Evolutionary conservation across 53 echinoderm and acorn worm species (phyloP).

Genomic region (Astropecten irregularis): DNA sequence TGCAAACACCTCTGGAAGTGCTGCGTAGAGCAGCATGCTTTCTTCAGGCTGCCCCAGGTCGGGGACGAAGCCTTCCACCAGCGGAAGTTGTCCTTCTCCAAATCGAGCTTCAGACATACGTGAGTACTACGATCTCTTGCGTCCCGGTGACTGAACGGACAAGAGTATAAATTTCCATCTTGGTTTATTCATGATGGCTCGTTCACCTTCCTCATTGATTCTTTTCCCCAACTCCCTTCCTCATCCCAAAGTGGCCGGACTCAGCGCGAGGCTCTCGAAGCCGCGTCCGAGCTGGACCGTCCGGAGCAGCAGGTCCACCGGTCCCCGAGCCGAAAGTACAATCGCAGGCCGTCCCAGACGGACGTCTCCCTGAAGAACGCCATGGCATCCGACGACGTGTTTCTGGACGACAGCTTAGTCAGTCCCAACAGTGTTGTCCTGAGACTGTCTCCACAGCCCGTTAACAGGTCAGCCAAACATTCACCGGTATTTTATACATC

Average conservation of each 20-base stretch:
- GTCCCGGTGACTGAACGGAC: too few relatives aligned
- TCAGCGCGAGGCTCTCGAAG: constrained; percentile 80
- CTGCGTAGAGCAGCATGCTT: constrained; percentile 96
- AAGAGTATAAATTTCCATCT: too few relatives aligned
- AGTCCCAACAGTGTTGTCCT: constrained; percentile 2
- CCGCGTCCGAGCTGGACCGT: constrained; percentile 66
- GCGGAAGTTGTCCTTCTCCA: constrained; percentile 58
- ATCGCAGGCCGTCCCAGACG: constrained; percentile 60
- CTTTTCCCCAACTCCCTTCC: not conserved
- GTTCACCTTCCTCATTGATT: too few relatives aligned
- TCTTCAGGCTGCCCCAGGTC: constrained; percentile 83
- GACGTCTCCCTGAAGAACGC: constrained; percentile 53
- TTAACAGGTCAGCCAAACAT: not conserved
- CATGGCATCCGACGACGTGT: constrained; percentile 24
- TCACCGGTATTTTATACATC: too few relatives aligned
- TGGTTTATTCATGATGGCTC: too few relatives aligned
- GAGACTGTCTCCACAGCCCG: constrained; percentile 25
- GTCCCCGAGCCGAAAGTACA: constrained; percentile 77
- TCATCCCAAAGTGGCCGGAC: constrained; percentile 74
- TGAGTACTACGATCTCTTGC: not conserved
- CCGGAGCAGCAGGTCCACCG: constrained; percentile 82
- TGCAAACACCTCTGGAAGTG: constrained; percentile 96
- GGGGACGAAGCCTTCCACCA: constrained; percentile 52
- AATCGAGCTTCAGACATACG: constrained; percentile 71
- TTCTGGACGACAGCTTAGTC: not conserved